A percentile compares a stretch with the other conserved stretches of the same genome.
These are phyloP conservation scores for Anguilla megastoma DNA, from an alignment of 2,797 vertebrate species.

Conservation along the genomic window DNA sequence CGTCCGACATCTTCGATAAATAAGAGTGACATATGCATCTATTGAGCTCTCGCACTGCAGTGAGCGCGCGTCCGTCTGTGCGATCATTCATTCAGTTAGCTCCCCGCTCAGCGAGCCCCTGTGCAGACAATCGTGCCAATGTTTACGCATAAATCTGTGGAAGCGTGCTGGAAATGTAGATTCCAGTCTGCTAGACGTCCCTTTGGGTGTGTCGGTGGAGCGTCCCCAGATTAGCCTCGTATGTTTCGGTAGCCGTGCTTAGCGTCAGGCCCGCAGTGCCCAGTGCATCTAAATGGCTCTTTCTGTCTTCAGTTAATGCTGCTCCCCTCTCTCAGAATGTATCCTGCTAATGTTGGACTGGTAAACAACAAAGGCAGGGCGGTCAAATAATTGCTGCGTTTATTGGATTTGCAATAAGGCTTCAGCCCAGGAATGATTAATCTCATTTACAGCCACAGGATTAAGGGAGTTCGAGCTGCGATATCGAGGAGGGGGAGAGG, in stretches of 20 bases:
- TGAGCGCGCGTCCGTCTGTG: not conserved
- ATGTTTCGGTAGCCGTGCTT: not conserved
- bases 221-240: not conserved
- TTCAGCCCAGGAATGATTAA: slow-evolving; percentile 37
- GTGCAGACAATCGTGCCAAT: not conserved
- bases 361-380: slow-evolving; percentile 25
- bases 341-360: slow-evolving; percentile 23
- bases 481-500: not conserved
- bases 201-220: not conserved
- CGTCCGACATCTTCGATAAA: not conserved
- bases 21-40: slow-evolving; percentile 9
- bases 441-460: slow-evolving; percentile 38
- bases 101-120: not conserved
- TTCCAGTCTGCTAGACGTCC: not conserved
- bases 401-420: slow-evolving; percentile 42
- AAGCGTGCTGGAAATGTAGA: not conserved
- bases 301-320: not conserved
- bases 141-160: not conserved
- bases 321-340: not conserved
- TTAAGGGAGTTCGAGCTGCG: not conserved
- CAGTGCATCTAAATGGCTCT: not conserved
- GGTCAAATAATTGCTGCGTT: slow-evolving; percentile 34
- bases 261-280: too few relatives aligned
- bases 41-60: not conserved
- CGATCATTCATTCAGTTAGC: not conserved